A percentile compares a stretch with the other conserved stretches of the same genome.
These are phyloP conservation scores for Deroptyus accipitrinus DNA, from an alignment of 2,113 vertebrate species.

Conservation along the genomic window DNA sequence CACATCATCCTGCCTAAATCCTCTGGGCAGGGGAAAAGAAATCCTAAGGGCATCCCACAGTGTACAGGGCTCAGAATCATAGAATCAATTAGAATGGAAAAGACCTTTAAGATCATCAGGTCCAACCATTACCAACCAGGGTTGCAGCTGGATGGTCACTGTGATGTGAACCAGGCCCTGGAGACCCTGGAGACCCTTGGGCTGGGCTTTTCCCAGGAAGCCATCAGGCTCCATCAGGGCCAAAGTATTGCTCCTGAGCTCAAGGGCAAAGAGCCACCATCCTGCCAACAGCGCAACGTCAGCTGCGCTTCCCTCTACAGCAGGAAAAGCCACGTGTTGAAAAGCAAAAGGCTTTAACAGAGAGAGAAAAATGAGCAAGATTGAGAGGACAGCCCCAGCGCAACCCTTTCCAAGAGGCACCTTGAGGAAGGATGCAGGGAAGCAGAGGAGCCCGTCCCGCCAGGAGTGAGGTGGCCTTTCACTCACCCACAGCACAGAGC, in stretches of 20 bases:
- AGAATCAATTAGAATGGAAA: background rate
- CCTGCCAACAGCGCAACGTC: accelerated
- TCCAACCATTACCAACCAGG: background rate
- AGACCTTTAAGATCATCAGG: background rate
- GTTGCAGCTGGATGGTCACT: background rate
- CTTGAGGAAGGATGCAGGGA: background rate
- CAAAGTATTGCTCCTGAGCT: background rate
- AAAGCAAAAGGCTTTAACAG: background rate
- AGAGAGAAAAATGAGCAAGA: background rate
- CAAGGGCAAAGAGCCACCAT: background rate
- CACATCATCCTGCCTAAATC: background rate
- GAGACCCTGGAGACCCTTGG: too few relatives aligned
- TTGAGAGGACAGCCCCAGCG: background rate
- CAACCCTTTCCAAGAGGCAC: background rate
- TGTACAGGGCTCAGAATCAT: background rate
- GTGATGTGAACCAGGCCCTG: background rate
- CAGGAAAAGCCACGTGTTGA: background rate
- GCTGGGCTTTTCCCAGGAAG: background rate
- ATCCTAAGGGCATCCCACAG: background rate
- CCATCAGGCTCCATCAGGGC: background rate
- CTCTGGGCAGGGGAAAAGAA: background rate
- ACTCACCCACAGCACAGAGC: background rate
- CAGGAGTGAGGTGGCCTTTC: background rate
- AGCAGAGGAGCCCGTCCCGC: background rate
- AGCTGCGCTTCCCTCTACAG: background rate